phyloP scores from a whole-genome alignment of 2,113 vertebrate genomes.

The Rousettus leschenaultii region DNA sequence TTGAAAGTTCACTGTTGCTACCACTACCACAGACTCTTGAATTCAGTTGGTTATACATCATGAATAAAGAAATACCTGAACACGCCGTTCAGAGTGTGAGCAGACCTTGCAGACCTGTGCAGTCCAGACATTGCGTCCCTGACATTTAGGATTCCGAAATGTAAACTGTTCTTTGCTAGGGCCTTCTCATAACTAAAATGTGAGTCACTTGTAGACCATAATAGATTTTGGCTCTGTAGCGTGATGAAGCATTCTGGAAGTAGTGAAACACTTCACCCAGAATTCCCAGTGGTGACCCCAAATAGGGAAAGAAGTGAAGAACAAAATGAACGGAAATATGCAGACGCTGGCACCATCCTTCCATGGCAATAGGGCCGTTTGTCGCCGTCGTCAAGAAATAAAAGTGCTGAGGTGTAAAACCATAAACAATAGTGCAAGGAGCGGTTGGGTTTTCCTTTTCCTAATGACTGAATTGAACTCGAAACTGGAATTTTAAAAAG shows the following conservation, averaged over 20 bases:
- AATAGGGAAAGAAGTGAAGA: constrained; percentile 23
- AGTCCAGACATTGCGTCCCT: constrained; percentile 79
- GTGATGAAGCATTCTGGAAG: constrained; percentile 87
- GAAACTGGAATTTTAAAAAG: background rate
- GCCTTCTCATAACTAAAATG: constrained; percentile 80
- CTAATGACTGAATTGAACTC: background rate
- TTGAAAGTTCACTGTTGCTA: background rate
- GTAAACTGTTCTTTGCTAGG: constrained; percentile 82
- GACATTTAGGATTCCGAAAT: constrained; percentile 82
- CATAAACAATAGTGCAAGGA: background rate
- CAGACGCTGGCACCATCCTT: constrained; percentile 51
- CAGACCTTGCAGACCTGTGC: constrained; percentile 26
- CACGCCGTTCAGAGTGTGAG: background rate
- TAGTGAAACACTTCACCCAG: constrained; percentile 81
- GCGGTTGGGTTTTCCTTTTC: background rate
- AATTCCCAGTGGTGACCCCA: constrained; percentile 78
- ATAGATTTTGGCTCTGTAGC: constrained; percentile 81
- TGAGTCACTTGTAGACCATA: constrained; percentile 85
- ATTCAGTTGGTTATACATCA: background rate
- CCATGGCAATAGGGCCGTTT: background rate
- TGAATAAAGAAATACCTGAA: constrained; percentile 48
- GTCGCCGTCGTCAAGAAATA: background rate
- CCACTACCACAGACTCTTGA: background rate
- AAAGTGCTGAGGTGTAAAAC: background rate
- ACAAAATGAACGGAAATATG: constrained; percentile 23